Conservation (phyloP, 1,140 invertebrate genomes). For the Zaprionus inermis region DNA sequence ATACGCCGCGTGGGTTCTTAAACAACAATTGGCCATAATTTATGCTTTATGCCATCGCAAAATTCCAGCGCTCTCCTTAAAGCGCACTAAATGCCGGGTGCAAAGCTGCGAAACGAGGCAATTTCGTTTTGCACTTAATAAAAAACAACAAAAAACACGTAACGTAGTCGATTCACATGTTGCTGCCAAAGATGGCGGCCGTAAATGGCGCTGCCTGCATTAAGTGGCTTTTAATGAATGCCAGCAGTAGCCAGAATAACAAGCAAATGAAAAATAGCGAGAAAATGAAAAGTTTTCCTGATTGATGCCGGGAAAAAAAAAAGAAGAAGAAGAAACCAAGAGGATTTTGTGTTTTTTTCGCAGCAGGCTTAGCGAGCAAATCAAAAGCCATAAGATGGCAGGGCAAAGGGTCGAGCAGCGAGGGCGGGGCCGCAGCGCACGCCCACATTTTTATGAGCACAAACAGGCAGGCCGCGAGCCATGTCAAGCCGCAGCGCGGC, state of each 20-base stretch:
- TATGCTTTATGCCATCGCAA: slow-evolving; percentile 63
- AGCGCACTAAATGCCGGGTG: slow-evolving; percentile 59
- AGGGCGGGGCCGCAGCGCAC: background rate
- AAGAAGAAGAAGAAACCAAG: background rate
- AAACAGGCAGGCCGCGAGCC: slow-evolving; percentile 10
- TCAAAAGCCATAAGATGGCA: background rate
- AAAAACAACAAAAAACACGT: slow-evolving; percentile 44
- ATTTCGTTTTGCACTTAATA: slow-evolving; percentile 79
- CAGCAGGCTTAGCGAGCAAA: slow-evolving; percentile 1
- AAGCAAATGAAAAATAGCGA: background rate
- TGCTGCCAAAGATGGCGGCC: slow-evolving; percentile 33
- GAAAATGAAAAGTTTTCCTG: slow-evolving; percentile 20
- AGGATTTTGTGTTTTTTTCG: no score
- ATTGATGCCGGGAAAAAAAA: slow-evolving; percentile 3
- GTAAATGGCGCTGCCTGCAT: slow-evolving; percentile 20
- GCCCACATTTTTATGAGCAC: slow-evolving; percentile 44
- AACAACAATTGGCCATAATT: slow-evolving; percentile 30
- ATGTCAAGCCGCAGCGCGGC: background rate
- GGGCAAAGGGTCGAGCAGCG: background rate
- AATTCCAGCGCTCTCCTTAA: slow-evolving; percentile 57
- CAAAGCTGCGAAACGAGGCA: slow-evolving; percentile 51
- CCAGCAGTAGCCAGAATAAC: slow-evolving; percentile 18
- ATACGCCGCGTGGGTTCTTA: slow-evolving; percentile 4
- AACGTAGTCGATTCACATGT: slow-evolving; percentile 54
- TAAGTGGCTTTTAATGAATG: slow-evolving; percentile 56